Base-by-base conservation (phyloP, 2,113 vertebrate species). In the Antigone vipio region DNA sequence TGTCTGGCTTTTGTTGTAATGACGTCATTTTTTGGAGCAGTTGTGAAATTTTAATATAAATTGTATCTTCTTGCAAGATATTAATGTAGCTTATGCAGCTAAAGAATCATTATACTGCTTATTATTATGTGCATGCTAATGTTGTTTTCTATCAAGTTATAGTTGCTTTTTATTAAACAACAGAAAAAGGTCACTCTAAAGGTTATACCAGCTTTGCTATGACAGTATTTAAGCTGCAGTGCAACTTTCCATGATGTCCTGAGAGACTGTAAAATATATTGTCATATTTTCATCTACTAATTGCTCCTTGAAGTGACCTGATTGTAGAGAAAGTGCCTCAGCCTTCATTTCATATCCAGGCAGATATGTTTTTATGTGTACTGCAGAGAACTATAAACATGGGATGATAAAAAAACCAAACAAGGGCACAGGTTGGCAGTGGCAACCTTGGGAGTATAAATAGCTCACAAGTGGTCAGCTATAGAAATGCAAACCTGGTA, bases 91-190 rank as follows among this genome's bases (percentile, higher is more conserved):
- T 79, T 74, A 20, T 59, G 55, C 59, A 64, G 17, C 47, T 91
- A 84, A 95, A 88, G 27, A 78, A 15, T 73, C 59, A 93, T 93
- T 96, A 89, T 58, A 63, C 15, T 77, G 32, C 52, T 87, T 85
- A 81, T 88, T 93, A 87, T 81, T 88, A 85, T 92, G 77, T 84
- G 60, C 68, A 93, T 93, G 45, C 12, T 95, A 93, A 97, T 82
- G 59, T 74, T 94, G 85, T 76, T 94, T 92, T 89, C 50, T 58
- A 50, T 88, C 69, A 73, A 85, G 78, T 63, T 79, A 58, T 24
- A 88, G 82, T n/a, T 92, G 45, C 11, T 79, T 94, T 88, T 92
- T 83, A 95, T 72, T 78, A 93, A 88, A 89, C 49, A 82, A 42
- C 76, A 78, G 67, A 89, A 42, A 93, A 89, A 93, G 55, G 86